Evolutionary conservation across 2,888 invertebrate species (phyloP), one percentile per base, ranked within the genome.

Genomic region (Falcaria lacertinaria): DNA sequence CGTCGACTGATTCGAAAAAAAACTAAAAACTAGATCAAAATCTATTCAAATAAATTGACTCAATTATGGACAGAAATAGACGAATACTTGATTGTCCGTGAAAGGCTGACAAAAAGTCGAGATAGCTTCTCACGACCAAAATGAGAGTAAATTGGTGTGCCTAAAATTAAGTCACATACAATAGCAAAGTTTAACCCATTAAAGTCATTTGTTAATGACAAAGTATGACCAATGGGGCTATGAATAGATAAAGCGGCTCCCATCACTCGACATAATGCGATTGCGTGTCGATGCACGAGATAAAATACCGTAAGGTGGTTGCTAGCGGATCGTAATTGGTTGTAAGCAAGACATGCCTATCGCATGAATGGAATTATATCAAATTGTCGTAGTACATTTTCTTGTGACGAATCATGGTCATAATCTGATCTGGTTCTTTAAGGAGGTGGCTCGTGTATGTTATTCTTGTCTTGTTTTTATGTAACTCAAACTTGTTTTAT

Each of bases 291-390:
- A 55, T 51, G 45, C 45, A 34, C 39, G 33, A 37, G 61, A 68
- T 65, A 61, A 54, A 60, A 58, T 64, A 69, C 73, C 61, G 73
- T 61, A 63, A 44, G 38, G 45, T 48, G 53, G 47, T 43, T 47
- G 43, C 22, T 37, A 37, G 37, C 37, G 37, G 37, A 8, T 8
- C 22, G 22, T 37, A 37, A 37, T 37, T 37, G 37, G 37, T 37
- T 15, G 22, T 37, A 37, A 14, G 37, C 22, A 37, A 22, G 22
- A 37, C 22, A 37, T n/a, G 13, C 16, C 19, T 13, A 37, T 37
- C 36, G 37, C 37, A 22, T 37, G 37, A 37, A 37, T 37, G 15
- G 37, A 5, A 22, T 7, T 14, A 6, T 13, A 8, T 22, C 13
- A 11, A 35, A 4, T 37, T 37, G 22, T 8, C 37, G 28, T 28